A percentile compares a stretch with the other conserved stretches of the same genome.
Conservation (phyloP, 2,888 invertebrate genomes). For the Athalia circularis region DNA sequence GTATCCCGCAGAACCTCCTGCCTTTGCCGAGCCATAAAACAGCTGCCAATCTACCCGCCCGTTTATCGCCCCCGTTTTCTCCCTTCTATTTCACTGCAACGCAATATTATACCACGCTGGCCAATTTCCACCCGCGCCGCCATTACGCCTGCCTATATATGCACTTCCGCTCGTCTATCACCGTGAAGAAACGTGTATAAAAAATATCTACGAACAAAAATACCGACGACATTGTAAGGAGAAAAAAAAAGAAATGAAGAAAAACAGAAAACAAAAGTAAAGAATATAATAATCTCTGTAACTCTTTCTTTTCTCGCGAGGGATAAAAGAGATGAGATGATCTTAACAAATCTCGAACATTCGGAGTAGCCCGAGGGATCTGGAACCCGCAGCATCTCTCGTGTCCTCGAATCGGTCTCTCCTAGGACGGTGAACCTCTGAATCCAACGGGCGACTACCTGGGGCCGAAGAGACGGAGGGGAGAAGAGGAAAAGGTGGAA, state of each 20-base stretch:
- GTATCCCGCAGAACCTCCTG: not conserved
- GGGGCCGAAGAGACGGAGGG: constrained; percentile 2
- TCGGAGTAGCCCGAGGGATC: not conserved
- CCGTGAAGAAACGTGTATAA: too few species aligned
- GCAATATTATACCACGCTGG: not conserved
- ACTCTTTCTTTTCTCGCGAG: too few species aligned
- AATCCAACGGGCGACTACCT: constrained; percentile 23
- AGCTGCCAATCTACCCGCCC: constrained; percentile 35
- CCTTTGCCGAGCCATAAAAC: constrained; percentile 30
- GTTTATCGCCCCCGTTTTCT: constrained; percentile 31
- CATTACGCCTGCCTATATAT: too few species aligned
- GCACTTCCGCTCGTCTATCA: too few species aligned
- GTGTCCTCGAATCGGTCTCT: constrained; percentile 25
- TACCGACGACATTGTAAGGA: too few species aligned
- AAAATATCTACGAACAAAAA: too few species aligned
- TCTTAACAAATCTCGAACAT: too few species aligned
- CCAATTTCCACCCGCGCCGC: too few species aligned
- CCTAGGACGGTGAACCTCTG: constrained; percentile 37
- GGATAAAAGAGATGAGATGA: too few species aligned
- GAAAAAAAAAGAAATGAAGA: too few species aligned
- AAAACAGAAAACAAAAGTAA: too few species aligned
- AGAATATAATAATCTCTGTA: too few species aligned
- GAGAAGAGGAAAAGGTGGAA: constrained; percentile 5
- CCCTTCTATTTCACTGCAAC: not conserved
- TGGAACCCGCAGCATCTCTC: not conserved